Evolutionary conservation across 2,888 invertebrate species (phyloP).

Genomic region (Eurytoma californica): DNA sequence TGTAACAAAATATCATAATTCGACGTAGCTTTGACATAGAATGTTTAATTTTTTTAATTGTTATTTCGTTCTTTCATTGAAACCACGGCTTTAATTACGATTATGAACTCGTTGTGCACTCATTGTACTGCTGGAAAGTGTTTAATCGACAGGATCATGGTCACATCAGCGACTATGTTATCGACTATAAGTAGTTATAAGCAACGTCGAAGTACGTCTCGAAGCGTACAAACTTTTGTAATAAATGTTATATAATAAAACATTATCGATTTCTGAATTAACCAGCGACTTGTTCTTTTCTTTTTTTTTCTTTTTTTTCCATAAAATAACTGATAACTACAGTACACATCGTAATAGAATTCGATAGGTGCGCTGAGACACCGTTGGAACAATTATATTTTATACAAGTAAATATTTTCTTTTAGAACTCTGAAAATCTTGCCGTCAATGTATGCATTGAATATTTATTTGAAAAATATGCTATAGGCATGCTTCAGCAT

Average conservation of each 20-base stretch:
- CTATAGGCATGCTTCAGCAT: slow-evolving; percentile 35
- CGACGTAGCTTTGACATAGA: slow-evolving; percentile 47
- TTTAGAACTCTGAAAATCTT: slow-evolving; percentile 39
- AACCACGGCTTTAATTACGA: slow-evolving; percentile 39
- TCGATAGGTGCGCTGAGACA: slow-evolving; percentile 24
- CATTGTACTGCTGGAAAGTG: slow-evolving; percentile 48
- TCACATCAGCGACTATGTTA: slow-evolving; percentile 31
- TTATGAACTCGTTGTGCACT: slow-evolving; percentile 49
- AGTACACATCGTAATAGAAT: slow-evolving; percentile 36
- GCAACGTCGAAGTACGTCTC: slow-evolving; percentile 42
- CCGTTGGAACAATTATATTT: slow-evolving; percentile 36
- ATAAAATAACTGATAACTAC: slow-evolving; percentile 21
- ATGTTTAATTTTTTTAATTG: slow-evolving; percentile 23
- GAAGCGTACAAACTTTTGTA: slow-evolving; percentile 43
- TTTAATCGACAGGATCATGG: slow-evolving; percentile 40
- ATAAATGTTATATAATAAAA: slow-evolving; percentile 48
- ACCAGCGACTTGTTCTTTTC: slow-evolving; percentile 1
- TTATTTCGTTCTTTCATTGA: slow-evolving; percentile 36
- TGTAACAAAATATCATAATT: slow-evolving; percentile 54
- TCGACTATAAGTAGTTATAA: slow-evolving; percentile 50
- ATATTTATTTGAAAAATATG: slow-evolving; percentile 37
- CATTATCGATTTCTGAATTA: slow-evolving; percentile 41
- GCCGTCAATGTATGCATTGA: slow-evolving; percentile 16
- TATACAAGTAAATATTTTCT: slow-evolving; percentile 31
- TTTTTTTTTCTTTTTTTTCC: slow-evolving; percentile 10